A percentile compares a stretch with the other conserved stretches of the same genome.
Conservation (phyloP, 1,140 invertebrate species). For the Drosophila suzukii region DNA sequence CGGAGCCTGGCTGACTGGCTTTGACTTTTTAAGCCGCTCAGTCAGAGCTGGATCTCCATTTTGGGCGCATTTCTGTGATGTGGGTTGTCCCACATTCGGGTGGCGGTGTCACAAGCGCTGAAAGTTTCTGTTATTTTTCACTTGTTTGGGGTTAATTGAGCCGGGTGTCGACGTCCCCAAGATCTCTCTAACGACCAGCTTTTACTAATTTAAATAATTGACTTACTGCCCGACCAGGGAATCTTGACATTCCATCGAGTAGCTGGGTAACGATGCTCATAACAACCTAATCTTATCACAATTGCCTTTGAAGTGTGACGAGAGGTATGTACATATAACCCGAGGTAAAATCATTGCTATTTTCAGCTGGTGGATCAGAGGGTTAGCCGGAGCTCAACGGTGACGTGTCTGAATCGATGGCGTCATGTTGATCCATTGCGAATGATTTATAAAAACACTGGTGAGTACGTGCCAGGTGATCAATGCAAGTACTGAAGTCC, state of each 20-base stretch:
- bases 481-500: conserved; percentile 26
- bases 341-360: conserved; percentile 59
- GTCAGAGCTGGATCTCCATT: background rate
- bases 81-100: conserved; percentile 47
- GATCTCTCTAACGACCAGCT: conserved; percentile 22
- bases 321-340: background rate
- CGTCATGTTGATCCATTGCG: conserved; percentile 50
- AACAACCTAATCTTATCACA: conserved; percentile 70
- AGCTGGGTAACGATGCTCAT: conserved; percentile 14
- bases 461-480: conserved; percentile 65
- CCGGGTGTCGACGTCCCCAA: conserved; percentile 28
- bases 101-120: conserved; percentile 37
- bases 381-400: conserved; percentile 41
- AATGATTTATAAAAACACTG: conserved; percentile 40
- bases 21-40: conserved; percentile 34
- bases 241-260: conserved; percentile 9
- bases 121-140: conserved; percentile 56
- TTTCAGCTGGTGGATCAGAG: conserved; percentile 38
- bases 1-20: conserved; percentile 9
- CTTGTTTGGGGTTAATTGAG: conserved; percentile 76
- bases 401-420: conserved; percentile 60
- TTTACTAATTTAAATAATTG: conserved; percentile 69
- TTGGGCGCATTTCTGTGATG: conserved; percentile 37
- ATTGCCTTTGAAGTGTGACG: conserved; percentile 31
- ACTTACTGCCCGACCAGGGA: conserved; percentile 28